phyloP scores from a whole-genome alignment of 2,888 invertebrate species.

The Parnassius mnemosyne region DNA sequence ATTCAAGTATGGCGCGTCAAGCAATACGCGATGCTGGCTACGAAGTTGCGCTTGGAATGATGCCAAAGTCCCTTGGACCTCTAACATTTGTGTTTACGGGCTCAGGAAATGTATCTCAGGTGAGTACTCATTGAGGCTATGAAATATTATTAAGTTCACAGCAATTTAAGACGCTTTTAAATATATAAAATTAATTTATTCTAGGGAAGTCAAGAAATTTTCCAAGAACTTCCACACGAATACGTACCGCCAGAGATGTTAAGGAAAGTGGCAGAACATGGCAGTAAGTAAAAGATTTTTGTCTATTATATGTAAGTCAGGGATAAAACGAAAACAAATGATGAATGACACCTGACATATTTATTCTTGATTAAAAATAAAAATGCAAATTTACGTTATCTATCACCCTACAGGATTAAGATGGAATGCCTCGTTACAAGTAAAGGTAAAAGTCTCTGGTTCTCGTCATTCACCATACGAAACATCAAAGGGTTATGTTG shows the following conservation, averaged over 20 bases:
- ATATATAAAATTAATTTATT: conserved; percentile 28
- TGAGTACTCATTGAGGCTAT: neutral
- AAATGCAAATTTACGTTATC: no score
- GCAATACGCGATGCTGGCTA: conserved; percentile 99
- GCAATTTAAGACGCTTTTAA: neutral
- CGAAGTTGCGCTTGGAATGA: conserved; percentile 96
- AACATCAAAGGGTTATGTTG: no score
- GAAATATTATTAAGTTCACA: neutral
- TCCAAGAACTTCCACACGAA: conserved; percentile 98
- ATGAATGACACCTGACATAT: no score
- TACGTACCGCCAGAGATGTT: conserved; percentile 97
- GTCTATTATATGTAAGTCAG: conserved; percentile 1
- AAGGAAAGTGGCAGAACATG: conserved; percentile 97
- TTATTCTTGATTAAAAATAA: no score
- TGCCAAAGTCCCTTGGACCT: conserved; percentile 99
- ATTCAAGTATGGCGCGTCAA: conserved; percentile 98
- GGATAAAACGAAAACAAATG: conserved; percentile 8
- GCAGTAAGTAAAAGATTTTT: conserved; percentile 83
- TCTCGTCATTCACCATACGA: no score
- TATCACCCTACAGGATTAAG: no score
- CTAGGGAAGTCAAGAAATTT: conserved; percentile 92
- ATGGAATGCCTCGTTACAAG: no score
- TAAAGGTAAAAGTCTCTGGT: no score
- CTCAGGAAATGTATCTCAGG: conserved; percentile 97
- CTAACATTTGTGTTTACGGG: conserved; percentile 99